Conservation (phyloP, 2,888 invertebrate genomes). For the Pomacea canaliculata region DNA sequence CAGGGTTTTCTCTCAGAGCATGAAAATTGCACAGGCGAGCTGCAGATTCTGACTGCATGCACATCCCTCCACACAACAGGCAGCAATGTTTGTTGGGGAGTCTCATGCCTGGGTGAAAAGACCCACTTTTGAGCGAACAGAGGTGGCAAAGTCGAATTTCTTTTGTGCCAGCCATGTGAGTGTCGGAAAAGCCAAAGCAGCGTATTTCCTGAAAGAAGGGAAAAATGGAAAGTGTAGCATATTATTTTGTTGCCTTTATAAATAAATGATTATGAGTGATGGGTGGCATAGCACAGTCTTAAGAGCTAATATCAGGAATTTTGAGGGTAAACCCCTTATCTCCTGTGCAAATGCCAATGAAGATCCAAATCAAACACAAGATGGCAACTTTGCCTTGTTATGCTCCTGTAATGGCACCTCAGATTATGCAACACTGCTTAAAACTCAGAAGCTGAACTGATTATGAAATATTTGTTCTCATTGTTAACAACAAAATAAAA, state of each 20-base stretch:
- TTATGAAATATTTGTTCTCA: no score
- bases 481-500: no score
- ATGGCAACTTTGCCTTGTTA: no score
- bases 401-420: no score
- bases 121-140: constrained; percentile 32
- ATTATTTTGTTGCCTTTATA: not conserved
- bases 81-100: constrained; percentile 42
- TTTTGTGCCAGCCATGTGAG: constrained; percentile 33
- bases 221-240: not conserved
- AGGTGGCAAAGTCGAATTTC: constrained; percentile 40
- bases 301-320: no score
- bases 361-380: no score
- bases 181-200: constrained; percentile 38
- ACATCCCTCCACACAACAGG: constrained; percentile 39
- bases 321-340: no score
- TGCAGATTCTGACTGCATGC: not conserved
- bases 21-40: constrained; percentile 27
- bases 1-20: constrained; percentile 13
- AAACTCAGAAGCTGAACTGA: no score
- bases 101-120: constrained; percentile 36
- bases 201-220: constrained; percentile 35
- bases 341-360: no score
- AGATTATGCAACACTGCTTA: no score
- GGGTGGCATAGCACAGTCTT: no score
- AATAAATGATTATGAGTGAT: no score